Evolutionary conservation across 2,888 invertebrate species (phyloP).

Genomic region (Timandra comae): DNA sequence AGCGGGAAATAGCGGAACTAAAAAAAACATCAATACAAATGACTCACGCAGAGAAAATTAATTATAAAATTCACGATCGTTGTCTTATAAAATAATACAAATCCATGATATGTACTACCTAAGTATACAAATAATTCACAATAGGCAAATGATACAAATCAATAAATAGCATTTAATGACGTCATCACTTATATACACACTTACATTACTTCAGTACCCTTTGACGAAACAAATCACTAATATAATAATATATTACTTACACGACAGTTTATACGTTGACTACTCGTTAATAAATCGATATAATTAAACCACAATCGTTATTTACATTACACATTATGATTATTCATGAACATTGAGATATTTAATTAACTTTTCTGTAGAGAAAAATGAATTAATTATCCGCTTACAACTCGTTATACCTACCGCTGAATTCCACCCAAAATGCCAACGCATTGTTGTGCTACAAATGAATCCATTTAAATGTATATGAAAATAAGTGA

Average conservation of each 20-base stretch:
- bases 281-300: slow-evolving; percentile 49
- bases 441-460: slow-evolving; percentile 58
- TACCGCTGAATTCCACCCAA: slow-evolving; percentile 38
- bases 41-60: slow-evolving; percentile 21
- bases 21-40: slow-evolving; percentile 17
- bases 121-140: slow-evolving; percentile 70
- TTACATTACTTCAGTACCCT: slow-evolving; percentile 74
- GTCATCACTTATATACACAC: slow-evolving; percentile 59
- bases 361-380: slow-evolving; percentile 19
- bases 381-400: slow-evolving; percentile 19
- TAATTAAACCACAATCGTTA: slow-evolving; percentile 59
- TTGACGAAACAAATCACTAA: slow-evolving; percentile 67
- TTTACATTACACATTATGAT: slow-evolving; percentile 64
- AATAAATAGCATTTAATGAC: slow-evolving; percentile 71
- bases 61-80: slow-evolving; percentile 36
- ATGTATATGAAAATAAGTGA: slow-evolving; percentile 76
- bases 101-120: slow-evolving; percentile 73
- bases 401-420: no score
- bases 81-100: slow-evolving; percentile 57
- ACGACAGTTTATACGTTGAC: slow-evolving; percentile 62
- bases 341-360: slow-evolving; percentile 25
- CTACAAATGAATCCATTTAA: slow-evolving; percentile 72
- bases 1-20: no score
- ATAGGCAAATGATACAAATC: slow-evolving; percentile 64
- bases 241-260: slow-evolving; percentile 61